phyloP scores from a whole-genome alignment of 1,140 invertebrate species.

The Probaryconus sp. region DNA sequence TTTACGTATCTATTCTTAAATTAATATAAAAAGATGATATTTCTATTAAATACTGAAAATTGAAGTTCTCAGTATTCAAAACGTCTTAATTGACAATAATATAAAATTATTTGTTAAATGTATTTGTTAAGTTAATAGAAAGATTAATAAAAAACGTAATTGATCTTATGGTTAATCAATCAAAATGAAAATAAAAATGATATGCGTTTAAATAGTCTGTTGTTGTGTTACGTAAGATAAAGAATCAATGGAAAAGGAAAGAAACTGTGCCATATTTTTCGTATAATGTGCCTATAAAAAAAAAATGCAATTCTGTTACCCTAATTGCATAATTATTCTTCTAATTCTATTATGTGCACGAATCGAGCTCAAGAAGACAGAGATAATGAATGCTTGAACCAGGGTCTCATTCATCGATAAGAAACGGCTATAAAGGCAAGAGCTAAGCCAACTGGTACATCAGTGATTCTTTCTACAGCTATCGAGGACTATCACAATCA shows the following conservation, averaged over 20 bases:
- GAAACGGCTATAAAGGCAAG: slow-evolving; percentile 57
- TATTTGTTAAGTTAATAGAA: too few species aligned
- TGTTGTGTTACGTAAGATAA: background rate
- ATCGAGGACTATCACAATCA: background rate
- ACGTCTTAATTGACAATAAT: too few species aligned
- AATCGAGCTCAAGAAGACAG: slow-evolving; percentile 22
- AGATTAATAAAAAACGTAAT: too few species aligned
- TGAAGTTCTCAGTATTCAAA: too few species aligned
- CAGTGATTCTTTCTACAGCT: slow-evolving; percentile 23
- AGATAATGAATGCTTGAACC: slow-evolving; percentile 53
- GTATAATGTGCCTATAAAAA: slow-evolving; percentile 5
- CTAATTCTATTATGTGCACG: slow-evolving; percentile 46
- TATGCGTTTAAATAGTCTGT: too few species aligned
- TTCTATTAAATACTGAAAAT: too few species aligned
- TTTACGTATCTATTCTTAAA: too few species aligned
- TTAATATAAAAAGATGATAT: too few species aligned
- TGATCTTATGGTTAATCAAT: too few species aligned
- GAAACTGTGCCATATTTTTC: background rate
- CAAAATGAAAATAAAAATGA: too few species aligned
- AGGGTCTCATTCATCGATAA: slow-evolving; percentile 54
- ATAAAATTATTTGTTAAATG: too few species aligned
- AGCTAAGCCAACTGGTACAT: slow-evolving; percentile 30
- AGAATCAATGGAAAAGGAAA: background rate
- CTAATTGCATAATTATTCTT: slow-evolving; percentile 45
- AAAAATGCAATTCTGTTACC: slow-evolving; percentile 22